A percentile compares a stretch with the other conserved stretches of the same genome.
These are phyloP conservation scores for Machimus atricapillus DNA, from an alignment of 2,888 invertebrate species.

Conservation along the genomic window DNA sequence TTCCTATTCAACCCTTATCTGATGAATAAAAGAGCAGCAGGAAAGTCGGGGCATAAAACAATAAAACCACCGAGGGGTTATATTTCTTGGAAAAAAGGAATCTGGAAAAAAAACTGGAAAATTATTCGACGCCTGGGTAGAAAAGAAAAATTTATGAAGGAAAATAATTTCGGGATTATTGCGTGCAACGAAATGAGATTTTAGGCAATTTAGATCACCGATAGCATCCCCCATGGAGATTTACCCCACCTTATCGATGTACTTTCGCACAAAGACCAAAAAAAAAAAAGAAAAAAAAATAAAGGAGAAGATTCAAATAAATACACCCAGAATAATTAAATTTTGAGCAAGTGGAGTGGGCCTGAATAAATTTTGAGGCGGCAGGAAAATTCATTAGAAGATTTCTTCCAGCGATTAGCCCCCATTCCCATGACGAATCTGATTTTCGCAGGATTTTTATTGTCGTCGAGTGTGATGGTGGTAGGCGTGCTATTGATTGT, in stretches of 20 bases:
- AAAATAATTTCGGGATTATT: not conserved
- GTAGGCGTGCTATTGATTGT: not conserved
- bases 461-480: not conserved
- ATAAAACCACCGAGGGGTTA: not conserved
- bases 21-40: not conserved
- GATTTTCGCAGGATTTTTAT: not conserved
- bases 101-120: not conserved
- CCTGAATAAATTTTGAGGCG: not conserved
- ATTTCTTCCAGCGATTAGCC: not conserved
- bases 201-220: not conserved
- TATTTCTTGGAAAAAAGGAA: not conserved
- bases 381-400: not conserved
- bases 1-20: not conserved
- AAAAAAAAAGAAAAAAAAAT: not conserved
- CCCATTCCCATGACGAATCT: not conserved
- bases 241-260: not conserved
- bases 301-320: not conserved
- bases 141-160: not conserved
- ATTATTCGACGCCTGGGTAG: not conserved
- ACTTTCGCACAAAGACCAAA: not conserved
- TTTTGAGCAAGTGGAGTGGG: not conserved
- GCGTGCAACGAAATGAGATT: not conserved
- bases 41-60: not conserved
- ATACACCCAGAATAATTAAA: not conserved
- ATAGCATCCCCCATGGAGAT: not conserved